A percentile compares a stretch with the other conserved stretches of the same genome.
Conservation (phyloP, 2,888 invertebrate species). For the Mesochorus sp. region DNA sequence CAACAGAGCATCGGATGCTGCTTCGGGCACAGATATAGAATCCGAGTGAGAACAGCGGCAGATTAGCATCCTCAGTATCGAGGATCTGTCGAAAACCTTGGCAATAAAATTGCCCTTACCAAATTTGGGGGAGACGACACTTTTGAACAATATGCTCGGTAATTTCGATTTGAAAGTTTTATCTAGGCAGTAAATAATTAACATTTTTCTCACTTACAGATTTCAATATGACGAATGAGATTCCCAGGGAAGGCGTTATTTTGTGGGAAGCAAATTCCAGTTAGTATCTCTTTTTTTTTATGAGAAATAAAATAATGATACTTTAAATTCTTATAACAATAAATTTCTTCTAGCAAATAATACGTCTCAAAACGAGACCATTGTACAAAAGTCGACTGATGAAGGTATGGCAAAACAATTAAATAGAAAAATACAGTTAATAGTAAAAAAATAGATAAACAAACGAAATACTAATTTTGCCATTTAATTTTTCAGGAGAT, state of each 20-base stretch:
- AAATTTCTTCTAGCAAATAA: not conserved
- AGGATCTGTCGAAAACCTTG: not conserved
- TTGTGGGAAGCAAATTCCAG: not conserved
- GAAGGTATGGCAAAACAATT: not conserved
- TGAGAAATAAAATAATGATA: not conserved
- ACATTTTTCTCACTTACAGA: not conserved
- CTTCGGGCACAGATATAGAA: conserved; percentile 2
- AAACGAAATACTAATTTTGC: conserved; percentile 1
- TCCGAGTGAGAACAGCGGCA: not conserved
- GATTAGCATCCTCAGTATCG: not conserved
- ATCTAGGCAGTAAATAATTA: conserved; percentile 2
- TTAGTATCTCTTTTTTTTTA: not conserved
- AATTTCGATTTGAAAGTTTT: not conserved
- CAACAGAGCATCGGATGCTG: conserved; percentile 5
- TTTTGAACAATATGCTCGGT: conserved; percentile 4
- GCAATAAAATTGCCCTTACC: not conserved
- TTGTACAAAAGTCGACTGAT: not conserved
- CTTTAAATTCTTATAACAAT: not conserved
- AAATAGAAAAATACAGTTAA: not conserved
- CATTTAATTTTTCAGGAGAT: conserved; percentile 1
- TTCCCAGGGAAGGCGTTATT: not conserved
- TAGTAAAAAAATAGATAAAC: not conserved
- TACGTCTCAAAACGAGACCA: not conserved
- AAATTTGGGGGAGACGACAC: not conserved
- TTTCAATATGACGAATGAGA: not conserved